These are phyloP conservation scores for Drosophila busckii DNA, from an alignment of 1,140 invertebrate species.

Conservation along the genomic window DNA sequence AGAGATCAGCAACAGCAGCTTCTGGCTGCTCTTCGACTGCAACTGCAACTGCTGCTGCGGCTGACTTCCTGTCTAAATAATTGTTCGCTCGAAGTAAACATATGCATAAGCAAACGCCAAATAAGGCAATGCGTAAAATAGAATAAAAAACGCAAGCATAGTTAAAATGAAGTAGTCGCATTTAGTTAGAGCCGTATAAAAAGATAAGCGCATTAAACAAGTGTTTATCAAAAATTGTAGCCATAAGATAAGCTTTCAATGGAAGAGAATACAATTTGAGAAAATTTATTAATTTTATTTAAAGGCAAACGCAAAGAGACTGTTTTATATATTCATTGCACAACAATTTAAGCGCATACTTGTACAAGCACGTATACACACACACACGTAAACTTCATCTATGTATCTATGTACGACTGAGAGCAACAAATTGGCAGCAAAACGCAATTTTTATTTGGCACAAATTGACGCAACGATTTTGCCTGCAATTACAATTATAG, in stretches of 20 bases:
- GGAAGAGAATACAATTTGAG: too few relatives aligned
- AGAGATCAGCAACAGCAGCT: slow-evolving; percentile 2
- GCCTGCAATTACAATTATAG: slow-evolving; percentile 11
- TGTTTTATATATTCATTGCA: too few relatives aligned
- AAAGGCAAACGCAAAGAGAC: too few relatives aligned
- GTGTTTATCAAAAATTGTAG: too few relatives aligned
- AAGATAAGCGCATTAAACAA: too few relatives aligned
- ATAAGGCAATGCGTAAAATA: slow-evolving; percentile 17
- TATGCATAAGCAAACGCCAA: slow-evolving; percentile 33
- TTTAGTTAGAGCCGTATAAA: too few relatives aligned
- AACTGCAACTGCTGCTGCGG: slow-evolving; percentile 23
- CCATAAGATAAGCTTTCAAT: too few relatives aligned
- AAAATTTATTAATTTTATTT: too few relatives aligned
- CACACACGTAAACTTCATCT: slow-evolving; percentile 7
- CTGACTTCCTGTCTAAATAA: slow-evolving; percentile 67
- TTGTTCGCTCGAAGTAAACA: slow-evolving; percentile 48
- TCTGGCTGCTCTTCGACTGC: not conserved
- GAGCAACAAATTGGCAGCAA: not conserved
- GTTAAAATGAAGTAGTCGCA: too few relatives aligned
- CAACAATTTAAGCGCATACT: too few relatives aligned
- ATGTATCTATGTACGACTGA: too few relatives aligned
- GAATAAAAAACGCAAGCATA: not conserved
- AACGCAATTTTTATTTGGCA: not conserved
- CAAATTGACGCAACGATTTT: slow-evolving; percentile 3
- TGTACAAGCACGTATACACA: too few relatives aligned